Conservation (phyloP, 2,113 vertebrate species). For the Girardinichthys multiradiatus region DNA sequence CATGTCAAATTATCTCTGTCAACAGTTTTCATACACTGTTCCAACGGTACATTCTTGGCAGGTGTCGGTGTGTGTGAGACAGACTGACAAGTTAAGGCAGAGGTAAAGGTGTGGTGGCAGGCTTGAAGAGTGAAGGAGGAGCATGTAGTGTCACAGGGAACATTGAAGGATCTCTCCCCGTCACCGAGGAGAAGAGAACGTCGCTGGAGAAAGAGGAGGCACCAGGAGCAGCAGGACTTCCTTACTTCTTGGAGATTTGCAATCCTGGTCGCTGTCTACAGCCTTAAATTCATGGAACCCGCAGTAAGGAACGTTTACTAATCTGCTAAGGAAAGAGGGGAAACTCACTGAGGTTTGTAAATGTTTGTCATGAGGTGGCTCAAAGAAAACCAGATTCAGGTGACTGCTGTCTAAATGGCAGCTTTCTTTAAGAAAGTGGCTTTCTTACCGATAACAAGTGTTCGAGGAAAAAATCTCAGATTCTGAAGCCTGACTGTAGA, state of each 20-base stretch:
- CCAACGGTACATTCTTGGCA: neutral
- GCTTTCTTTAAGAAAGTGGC: no score
- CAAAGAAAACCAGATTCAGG: no score
- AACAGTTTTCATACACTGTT: neutral
- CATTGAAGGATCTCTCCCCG: constrained; percentile 7
- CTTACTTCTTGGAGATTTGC: neutral
- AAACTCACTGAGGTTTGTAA: neutral
- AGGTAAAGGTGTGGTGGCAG: constrained; percentile 66
- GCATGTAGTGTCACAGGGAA: constrained; percentile 6
- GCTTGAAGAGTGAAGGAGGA: constrained; percentile 7
- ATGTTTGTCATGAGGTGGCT: neutral
- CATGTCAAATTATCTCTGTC: no score
- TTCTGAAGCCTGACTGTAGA: neutral
- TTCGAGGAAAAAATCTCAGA: no score
- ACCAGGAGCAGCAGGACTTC: neutral
- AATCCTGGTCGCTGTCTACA: neutral
- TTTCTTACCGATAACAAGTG: no score
- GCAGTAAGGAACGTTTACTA: neutral
- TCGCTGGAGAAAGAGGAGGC: neutral
- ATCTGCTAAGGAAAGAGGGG: neutral
- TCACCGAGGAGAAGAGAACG: neutral
- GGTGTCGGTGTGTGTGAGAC: neutral
- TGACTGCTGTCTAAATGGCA: neutral
- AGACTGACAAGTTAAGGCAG: constrained; percentile 46
- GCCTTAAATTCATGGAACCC: neutral